Conservation (phyloP, 2,797 vertebrate species). For the Apogon hyalosoma region DNA sequence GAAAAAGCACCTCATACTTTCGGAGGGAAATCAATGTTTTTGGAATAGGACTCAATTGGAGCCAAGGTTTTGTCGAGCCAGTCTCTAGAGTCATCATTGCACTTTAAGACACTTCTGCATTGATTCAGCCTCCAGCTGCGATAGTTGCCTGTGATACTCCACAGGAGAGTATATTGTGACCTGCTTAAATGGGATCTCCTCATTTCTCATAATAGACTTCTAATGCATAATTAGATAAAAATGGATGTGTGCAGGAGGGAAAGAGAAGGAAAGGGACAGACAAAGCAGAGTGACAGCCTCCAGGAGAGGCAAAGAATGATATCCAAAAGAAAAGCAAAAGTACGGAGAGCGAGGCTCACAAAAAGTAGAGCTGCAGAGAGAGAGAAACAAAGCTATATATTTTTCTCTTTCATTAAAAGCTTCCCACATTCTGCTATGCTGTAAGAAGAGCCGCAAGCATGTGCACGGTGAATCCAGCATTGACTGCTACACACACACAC, state of each 20-base stretch:
- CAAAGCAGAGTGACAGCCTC: slow-evolving; percentile 16
- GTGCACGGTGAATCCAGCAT: slow-evolving; percentile 38
- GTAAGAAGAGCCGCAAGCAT: slow-evolving; percentile 55
- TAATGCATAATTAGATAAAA: slow-evolving; percentile 59
- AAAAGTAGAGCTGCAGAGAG: too few relatives aligned
- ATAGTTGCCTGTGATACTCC: slow-evolving; percentile 36
- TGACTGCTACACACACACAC: slow-evolving; percentile 29
- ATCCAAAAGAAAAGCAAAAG: too few relatives aligned
- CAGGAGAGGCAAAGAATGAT: slow-evolving; percentile 15
- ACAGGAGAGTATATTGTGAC: slow-evolving; percentile 56
- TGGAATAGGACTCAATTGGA: too few relatives aligned
- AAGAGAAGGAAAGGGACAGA: slow-evolving; percentile 33
- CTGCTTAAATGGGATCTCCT: slow-evolving; percentile 62
- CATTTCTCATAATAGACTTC: slow-evolving; percentile 47
- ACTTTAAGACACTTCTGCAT: neutral
- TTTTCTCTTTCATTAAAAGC: slow-evolving; percentile 52
- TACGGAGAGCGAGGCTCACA: too few relatives aligned
- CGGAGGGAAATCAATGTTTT: too few relatives aligned
- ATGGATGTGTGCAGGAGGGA: slow-evolving; percentile 17
- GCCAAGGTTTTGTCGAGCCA: too few relatives aligned
- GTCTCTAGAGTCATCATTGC: neutral
- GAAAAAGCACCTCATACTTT: too few relatives aligned
- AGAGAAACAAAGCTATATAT: slow-evolving; percentile 44
- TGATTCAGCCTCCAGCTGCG: slow-evolving; percentile 10
- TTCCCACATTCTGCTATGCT: slow-evolving; percentile 44